phyloP scores from a whole-genome alignment of 2,888 invertebrate genomes.

The Abrostola triplasia region DNA sequence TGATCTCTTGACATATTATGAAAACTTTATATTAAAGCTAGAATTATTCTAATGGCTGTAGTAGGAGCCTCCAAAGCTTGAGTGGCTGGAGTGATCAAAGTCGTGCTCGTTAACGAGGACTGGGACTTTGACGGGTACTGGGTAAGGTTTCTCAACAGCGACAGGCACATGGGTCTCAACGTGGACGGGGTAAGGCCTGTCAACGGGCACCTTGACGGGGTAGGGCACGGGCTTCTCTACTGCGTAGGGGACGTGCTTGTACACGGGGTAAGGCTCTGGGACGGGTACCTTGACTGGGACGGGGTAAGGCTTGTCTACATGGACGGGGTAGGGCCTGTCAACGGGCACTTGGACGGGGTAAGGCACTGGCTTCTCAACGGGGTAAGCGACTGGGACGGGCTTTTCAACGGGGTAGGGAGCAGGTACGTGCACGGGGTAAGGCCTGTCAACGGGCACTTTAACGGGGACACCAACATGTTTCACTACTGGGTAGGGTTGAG shows the following conservation, averaged over 20 bases:
- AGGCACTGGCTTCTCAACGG: slow-evolving; percentile 90
- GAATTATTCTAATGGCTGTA: slow-evolving; percentile 79
- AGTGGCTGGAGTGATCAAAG: slow-evolving; percentile 61
- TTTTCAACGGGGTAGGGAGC: slow-evolving; percentile 89
- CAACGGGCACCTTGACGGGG: slow-evolving; percentile 91
- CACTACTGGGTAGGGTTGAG: slow-evolving; percentile 92
- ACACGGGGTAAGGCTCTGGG: slow-evolving; percentile 89
- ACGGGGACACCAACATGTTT: slow-evolving; percentile 90
- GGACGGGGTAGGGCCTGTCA: slow-evolving; percentile 89
- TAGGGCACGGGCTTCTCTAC: slow-evolving; percentile 89
- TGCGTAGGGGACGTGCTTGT: slow-evolving; percentile 90
- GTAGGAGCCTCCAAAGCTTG: slow-evolving; percentile 68
- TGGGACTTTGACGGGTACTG: slow-evolving; percentile 88
- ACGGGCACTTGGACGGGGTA: slow-evolving; percentile 90
- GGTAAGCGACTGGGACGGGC: slow-evolving; percentile 89
- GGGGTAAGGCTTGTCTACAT: slow-evolving; percentile 85
- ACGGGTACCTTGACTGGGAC: slow-evolving; percentile 88
- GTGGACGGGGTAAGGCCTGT: slow-evolving; percentile 90
- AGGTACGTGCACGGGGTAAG: slow-evolving; percentile 91
- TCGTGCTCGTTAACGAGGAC: slow-evolving; percentile 70
- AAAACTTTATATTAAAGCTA: slow-evolving; percentile 71
- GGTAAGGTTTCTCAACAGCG: slow-evolving; percentile 87
- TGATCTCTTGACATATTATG: slow-evolving; percentile 68
- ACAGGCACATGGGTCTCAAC: slow-evolving; percentile 84
- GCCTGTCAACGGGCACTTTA: slow-evolving; percentile 91